Evolutionary conservation across 30 jellyfish, hydroid and myxozoan species (phyloP).

Genomic region (Chironex yamaguchii): DNA sequence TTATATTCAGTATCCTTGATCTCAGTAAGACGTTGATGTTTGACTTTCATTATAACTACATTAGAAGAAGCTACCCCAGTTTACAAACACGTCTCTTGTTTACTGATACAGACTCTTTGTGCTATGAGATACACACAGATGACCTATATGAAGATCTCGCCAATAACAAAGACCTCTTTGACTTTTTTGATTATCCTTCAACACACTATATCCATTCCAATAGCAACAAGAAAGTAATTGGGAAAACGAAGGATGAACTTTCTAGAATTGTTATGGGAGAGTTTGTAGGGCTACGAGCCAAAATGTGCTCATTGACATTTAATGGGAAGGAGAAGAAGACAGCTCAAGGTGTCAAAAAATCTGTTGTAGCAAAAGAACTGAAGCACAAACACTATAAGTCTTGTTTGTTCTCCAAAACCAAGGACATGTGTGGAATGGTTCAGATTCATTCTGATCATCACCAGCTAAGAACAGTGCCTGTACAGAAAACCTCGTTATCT

Average conservation of each 20-base stretch:
- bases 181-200: not conserved
- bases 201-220: not conserved
- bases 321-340: slow-evolving; percentile 35
- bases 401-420: not conserved
- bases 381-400: slow-evolving; percentile 19
- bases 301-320: slow-evolving; percentile 26
- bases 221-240: slow-evolving; percentile 55
- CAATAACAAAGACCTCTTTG: too few species aligned
- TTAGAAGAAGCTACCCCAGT: slow-evolving; percentile 17
- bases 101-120: slow-evolving; percentile 73
- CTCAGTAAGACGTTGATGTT: too few species aligned
- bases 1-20: slow-evolving; percentile 62
- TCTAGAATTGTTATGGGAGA: slow-evolving; percentile 36
- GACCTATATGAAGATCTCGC: slow-evolving; percentile 60
- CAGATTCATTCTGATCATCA: slow-evolving; percentile 32
- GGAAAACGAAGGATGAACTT: slow-evolving; percentile 69
- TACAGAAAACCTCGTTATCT: slow-evolving; percentile 39
- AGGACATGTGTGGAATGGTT: slow-evolving; percentile 21
- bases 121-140: slow-evolving; percentile 76
- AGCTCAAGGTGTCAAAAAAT: slow-evolving; percentile 54
- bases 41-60: slow-evolving; percentile 75
- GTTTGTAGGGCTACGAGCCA: slow-evolving; percentile 59
- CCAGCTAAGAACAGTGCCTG: slow-evolving; percentile 7
- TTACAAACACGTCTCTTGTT: slow-evolving; percentile 37
- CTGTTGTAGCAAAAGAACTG: slow-evolving; percentile 12